These are phyloP conservation scores for Myodes glareolus DNA, from an alignment of 2,113 vertebrate species.

Conservation along the genomic window DNA sequence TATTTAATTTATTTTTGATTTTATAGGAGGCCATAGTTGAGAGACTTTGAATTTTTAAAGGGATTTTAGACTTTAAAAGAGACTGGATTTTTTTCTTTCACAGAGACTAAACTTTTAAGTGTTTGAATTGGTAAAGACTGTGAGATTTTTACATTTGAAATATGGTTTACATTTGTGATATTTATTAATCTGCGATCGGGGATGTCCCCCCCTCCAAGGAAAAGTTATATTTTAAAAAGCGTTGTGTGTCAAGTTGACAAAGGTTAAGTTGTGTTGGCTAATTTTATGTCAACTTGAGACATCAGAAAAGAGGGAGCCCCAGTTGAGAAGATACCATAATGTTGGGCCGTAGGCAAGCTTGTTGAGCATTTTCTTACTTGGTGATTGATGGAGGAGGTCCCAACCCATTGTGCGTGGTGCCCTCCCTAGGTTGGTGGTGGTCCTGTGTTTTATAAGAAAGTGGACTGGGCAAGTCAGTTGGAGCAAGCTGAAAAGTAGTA, in stretches of 20 bases:
- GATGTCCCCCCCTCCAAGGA: neutral
- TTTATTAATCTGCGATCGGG: neutral
- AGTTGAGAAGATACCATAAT: neutral
- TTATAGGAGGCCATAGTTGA: no score
- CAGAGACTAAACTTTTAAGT: no score
- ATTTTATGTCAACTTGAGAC: neutral
- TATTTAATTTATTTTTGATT: neutral
- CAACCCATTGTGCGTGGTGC: neutral
- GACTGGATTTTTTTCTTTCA: no score
- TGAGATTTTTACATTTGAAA: no score
- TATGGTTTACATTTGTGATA: no score
- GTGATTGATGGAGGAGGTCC: no score
- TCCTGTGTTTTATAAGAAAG: neutral
- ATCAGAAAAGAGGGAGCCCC: neutral
- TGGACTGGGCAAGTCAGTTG: neutral
- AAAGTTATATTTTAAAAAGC: neutral
- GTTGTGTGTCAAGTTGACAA: no score
- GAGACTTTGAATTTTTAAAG: no score
- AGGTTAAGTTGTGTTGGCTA: neutral
- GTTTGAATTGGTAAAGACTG: no score
- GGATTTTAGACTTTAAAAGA: no score
- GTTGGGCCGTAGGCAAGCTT: neutral
- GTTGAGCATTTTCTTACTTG: neutral
- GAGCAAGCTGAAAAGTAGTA: neutral
- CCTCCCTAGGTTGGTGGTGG: neutral